Evolutionary conservation across 2,113 vertebrate species (phyloP).

Genomic region (Kryptolebias marmoratus): DNA sequence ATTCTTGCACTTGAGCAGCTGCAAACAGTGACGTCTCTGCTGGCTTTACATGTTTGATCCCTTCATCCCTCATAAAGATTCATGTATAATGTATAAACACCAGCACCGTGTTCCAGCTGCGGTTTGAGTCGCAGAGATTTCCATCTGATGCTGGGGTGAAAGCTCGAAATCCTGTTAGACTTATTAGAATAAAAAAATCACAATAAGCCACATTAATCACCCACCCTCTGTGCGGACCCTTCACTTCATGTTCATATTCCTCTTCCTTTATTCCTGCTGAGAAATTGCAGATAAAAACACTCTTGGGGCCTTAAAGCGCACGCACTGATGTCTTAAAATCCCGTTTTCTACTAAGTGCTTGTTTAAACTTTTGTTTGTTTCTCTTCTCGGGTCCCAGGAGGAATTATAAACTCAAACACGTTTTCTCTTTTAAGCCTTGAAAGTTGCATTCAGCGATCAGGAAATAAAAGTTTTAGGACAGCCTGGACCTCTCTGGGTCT

Average conservation of each 20-base stretch:
- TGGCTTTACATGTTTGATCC: conserved; percentile 25
- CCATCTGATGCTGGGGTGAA: not conserved
- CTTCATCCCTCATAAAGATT: conserved; percentile 30
- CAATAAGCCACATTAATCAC: conserved; percentile 2
- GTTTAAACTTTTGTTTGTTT: conserved; percentile 36
- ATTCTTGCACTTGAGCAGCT: conserved; percentile 9
- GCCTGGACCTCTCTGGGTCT: not conserved
- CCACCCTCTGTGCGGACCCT: not conserved
- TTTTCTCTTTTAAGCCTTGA: not conserved
- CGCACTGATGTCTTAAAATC: not conserved
- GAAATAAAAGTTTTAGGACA: not conserved
- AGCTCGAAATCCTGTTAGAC: conserved; percentile 30
- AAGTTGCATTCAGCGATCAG: not conserved
- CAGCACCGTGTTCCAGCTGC: not conserved
- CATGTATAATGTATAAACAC: conserved; percentile 44
- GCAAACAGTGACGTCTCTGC: conserved; percentile 11
- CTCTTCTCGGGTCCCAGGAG: conserved; percentile 6
- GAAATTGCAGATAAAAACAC: conserved; percentile 17
- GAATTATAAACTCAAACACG: conserved; percentile 1
- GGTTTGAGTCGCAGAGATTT: not conserved
- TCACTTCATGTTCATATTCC: not conserved
- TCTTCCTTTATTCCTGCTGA: not conserved
- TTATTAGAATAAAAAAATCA: conserved; percentile 10
- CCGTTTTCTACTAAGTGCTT: conserved; percentile 28
- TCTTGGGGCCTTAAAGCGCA: conserved; percentile 12